Evolutionary conservation across 2,888 invertebrate species (phyloP), one percentile per base, ranked within the genome.

Genomic region (Megalurothrips usitatus): DNA sequence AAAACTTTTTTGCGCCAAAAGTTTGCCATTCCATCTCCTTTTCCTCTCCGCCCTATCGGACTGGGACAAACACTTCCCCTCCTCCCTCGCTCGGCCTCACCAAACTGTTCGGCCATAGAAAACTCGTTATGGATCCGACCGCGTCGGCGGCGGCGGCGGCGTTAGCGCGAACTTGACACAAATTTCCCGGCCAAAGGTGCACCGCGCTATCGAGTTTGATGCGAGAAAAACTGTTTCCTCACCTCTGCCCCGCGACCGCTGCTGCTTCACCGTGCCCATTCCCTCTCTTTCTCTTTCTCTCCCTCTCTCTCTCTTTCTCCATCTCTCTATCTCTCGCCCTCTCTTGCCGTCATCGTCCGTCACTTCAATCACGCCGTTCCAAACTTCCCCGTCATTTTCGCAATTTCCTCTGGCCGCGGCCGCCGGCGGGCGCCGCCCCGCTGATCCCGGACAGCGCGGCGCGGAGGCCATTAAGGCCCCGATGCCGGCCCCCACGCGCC

Each of bases 311-410:
- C 34, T 43, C 34, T 43, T 6, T 43, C 34, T 43, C 34, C 6
- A 2, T 43, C 34, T 43, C 34, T 43, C 34, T 43, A 2, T 43
- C 34, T 43, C 34, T 43, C 34, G 2, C 34, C 6, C 34, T 43
- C 34, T 43, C 34, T 43, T 43, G 2, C 34, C 6, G 34, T 6
- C 34, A 43, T 43, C 34, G 34, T 43, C 34, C 34, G 34, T 43
- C 34, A 6, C 68, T 12, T 26, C 68, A 23, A 75, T 75, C 23
- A 23, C 68, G 68, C 68, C 23, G 26, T 75, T 9, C 68, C 68
- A 26, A 75, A 75, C 68, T 75, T 75, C 68, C 68, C 23, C 23
- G 23, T 26, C 26, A 75, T 75, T 75, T 75, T 75, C 68, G 68
- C 68, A 75, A 75, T 75, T 75, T 75, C 68, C 68, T 11, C 14